phyloP scores from a whole-genome alignment of 2,797 vertebrate species.

The Dromococcyx pavoninus region DNA sequence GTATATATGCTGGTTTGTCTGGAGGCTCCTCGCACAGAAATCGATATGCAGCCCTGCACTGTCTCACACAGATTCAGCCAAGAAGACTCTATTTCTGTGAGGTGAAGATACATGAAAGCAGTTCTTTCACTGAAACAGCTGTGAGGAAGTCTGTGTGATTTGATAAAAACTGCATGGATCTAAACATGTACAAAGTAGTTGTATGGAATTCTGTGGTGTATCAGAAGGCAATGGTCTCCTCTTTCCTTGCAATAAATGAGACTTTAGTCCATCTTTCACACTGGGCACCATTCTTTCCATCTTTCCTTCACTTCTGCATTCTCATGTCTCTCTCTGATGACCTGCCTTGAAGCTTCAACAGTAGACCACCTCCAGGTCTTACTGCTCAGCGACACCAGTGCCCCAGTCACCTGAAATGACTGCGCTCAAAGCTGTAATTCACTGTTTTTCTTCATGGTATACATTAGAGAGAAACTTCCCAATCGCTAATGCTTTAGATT shows the following conservation, averaged over 20 bases:
- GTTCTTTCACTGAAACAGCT: background rate
- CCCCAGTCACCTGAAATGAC: background rate
- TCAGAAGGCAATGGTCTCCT: background rate
- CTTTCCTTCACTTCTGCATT: background rate
- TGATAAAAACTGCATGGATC: background rate
- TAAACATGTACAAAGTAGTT: background rate
- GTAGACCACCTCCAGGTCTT: background rate
- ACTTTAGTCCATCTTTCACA: background rate
- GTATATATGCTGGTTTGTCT: background rate
- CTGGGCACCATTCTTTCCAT: background rate
- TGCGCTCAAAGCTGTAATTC: background rate
- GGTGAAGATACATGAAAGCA: background rate
- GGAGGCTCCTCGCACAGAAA: background rate
- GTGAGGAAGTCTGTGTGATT: background rate
- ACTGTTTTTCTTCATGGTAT: constrained; percentile 4
- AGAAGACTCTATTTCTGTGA: background rate
- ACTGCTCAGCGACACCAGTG: background rate
- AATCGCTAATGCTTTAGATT: constrained; percentile 1
- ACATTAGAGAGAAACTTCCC: background rate
- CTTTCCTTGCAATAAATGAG: background rate
- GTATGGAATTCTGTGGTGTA: background rate
- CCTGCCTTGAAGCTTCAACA: background rate
- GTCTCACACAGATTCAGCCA: background rate
- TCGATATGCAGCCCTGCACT: background rate
- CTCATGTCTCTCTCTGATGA: background rate